Base-by-base conservation (phyloP, 2,113 vertebrate genomes). In the Tor tambroides region DNA sequence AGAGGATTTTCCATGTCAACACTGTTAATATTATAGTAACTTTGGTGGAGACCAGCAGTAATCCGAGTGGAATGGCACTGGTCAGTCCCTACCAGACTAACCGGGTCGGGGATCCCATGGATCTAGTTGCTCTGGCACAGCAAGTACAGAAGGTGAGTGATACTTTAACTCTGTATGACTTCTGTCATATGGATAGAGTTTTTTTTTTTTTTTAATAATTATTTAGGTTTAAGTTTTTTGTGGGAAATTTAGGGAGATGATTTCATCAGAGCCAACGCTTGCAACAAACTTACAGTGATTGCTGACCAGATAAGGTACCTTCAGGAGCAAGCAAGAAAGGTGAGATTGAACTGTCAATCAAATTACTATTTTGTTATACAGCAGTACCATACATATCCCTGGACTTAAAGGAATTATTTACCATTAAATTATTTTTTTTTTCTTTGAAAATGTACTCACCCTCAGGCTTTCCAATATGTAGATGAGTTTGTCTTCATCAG, bases 271-370 rank as follows among this genome's bases (percentile, higher is more conserved):
- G 98, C 97, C 15, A 99, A 98, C 0, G 97, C 98, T 49, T 97
- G 96, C 93, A 98, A 94, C 92, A 97, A 92, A 41, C 88, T 99
- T 92, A 95, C 95, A 0, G 95, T 97, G 67, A 99, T 99, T 0
- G 98, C 97, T 0, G 97, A 99, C 78, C 97, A 99, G 93, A 99
- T 99, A 91, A 94, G 95, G 14, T 93, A 96, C 88, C 90, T 99
- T 79, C 98, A 99, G 91, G 96, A 98, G 75, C 96, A 99, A 92
- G 98, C 98, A 0, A 95, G 93, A 80, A 97, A 97, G 96, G 98
- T 99, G 89, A 93, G 91, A 0, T 4, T 1, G 35, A 26, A 65
- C 11, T 21, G 30, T 35, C 17, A 35, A 35, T 35, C 15, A 71
- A 21, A 35, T 35, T 0, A 9, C 1, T 2, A 32, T 32, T 69